Evolutionary conservation across 2,888 invertebrate genomes (phyloP), one percentile per base, ranked within the genome.

Genomic region (Synergus japonicus): DNA sequence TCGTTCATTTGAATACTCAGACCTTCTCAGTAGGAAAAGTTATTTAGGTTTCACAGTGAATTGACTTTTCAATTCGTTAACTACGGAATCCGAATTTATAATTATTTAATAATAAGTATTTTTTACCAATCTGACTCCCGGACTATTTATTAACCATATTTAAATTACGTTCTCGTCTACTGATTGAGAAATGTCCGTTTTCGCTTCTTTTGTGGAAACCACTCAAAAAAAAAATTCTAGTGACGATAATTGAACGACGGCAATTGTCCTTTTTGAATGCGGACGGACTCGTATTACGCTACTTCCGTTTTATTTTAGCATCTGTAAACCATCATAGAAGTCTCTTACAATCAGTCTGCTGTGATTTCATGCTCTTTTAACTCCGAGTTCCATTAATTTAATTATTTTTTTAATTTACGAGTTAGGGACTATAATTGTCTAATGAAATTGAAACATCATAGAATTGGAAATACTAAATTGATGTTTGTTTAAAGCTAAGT

Each of bases 281-380:
- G 41, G 41, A 58, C 13, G 7, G 54, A 18, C 73, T 73, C 73
- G 41, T 41, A 73, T 73, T 73, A 73, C n/a, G 29, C 13, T 73
- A 73, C 54, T 73, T 54, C 73, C 73, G 73, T 73, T 73, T 73
- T 54, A 58, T 73, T 73, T 73, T 37, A 18, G 41, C 54, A 73
- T 73, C 54, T 73, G 54, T 29, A 73, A 73, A 54, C 54, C 49
- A 73, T 54, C n/a, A 73, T 54, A 73, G 73, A 73, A 73, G 10
- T 41, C 69, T 67, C 54, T 58, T 58, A n/a, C 49, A 58, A 54
- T 73, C 37, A 73, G 73, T 73, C 49, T 37, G 1, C 2, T 12
- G n/a, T 49, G 49, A 73, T 73, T 73, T 54, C 41, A 73, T 73
- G 54, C 54, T 54, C 73, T 54, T 58, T 73, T 37, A 73, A 73